A percentile compares a stretch with the other conserved stretches of the same genome.
Conservation (phyloP, 2,797 vertebrate species). For the Gobio occitaniae region DNA sequence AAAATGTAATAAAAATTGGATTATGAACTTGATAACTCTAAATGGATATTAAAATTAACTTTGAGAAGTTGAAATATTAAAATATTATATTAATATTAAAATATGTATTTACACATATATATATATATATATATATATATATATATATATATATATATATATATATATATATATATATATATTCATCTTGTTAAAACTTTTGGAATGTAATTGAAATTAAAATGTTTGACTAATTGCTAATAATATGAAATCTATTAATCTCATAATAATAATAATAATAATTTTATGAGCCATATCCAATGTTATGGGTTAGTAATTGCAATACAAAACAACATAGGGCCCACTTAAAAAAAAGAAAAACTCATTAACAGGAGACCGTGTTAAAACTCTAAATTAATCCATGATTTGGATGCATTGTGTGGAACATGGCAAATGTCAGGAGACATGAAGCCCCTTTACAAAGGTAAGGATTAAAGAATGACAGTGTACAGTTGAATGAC, state of each 20-base stretch:
- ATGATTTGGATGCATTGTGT: neutral
- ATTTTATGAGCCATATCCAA: neutral
- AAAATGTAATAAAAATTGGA: neutral
- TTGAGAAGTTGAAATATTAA: neutral
- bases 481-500: slow-evolving; percentile 21
- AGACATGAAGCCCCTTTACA: neutral
- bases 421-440: slow-evolving; percentile 15
- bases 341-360: neutral
- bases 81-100: neutral
- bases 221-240: neutral
- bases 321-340: neutral
- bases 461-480: slow-evolving; percentile 24
- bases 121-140: no score
- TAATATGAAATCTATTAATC: neutral
- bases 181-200: neutral
- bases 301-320: neutral
- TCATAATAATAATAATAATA: neutral
- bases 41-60: neutral
- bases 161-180: no score
- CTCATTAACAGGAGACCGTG: neutral
- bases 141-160: no score
- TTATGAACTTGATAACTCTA: neutral
- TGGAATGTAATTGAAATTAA: neutral
- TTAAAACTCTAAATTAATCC: slow-evolving; percentile 7
- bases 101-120: neutral